Evolutionary conservation across 2,888 invertebrate genomes (phyloP).

Genomic region (Lasioglossum calceatum): DNA sequence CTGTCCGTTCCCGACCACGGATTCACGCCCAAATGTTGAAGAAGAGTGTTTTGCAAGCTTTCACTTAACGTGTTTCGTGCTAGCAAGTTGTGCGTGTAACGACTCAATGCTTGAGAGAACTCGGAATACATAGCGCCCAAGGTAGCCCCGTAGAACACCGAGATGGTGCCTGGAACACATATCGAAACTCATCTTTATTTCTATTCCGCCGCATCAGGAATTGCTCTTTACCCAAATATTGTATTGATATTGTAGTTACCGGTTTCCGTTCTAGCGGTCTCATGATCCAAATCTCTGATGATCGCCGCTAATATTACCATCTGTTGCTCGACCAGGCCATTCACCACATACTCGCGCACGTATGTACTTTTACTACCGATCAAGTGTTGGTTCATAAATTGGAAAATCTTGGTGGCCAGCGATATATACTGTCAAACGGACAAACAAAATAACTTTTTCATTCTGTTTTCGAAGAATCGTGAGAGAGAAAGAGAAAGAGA

Average conservation of each 20-base stretch:
- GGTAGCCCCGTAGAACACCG: conserved; percentile 89
- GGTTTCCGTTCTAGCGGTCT: conserved; percentile 93
- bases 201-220: not conserved
- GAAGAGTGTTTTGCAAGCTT: conserved; percentile 89
- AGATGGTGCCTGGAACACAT: conserved; percentile 87
- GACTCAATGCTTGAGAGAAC: conserved; percentile 91
- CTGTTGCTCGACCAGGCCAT: conserved; percentile 93
- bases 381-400: conserved; percentile 93
- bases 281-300: conserved; percentile 95
- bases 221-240: not conserved
- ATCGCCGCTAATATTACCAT: conserved; percentile 95
- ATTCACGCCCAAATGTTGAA: conserved; percentile 91
- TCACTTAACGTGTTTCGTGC: conserved; percentile 89
- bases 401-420: conserved; percentile 94
- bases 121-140: conserved; percentile 90
- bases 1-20: conserved; percentile 88
- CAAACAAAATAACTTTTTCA: not conserved
- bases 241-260: conserved; percentile 79
- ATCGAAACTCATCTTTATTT: not conserved
- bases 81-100: conserved; percentile 91
- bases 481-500: not conserved
- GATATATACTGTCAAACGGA: conserved; percentile 90
- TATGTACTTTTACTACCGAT: conserved; percentile 90
- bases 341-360: conserved; percentile 88
- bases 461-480: not conserved